Percentiles rank a stretch among this genome's conserved stretches.
Conservation (phyloP, 2,797 vertebrate genomes). For the Sphenopsis melanotis region DNA sequence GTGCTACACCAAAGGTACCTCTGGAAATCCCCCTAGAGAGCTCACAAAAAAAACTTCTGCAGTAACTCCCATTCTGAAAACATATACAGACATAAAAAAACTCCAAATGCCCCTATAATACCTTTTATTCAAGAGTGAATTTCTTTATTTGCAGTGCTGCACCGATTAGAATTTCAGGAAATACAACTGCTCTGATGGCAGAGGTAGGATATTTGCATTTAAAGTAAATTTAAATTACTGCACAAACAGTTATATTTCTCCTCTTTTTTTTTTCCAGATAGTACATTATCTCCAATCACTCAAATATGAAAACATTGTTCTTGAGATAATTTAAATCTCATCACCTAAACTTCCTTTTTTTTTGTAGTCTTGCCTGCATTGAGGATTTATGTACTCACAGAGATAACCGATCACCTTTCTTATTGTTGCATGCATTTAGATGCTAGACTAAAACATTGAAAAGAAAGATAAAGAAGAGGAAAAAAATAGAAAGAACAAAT, state of each 20-base stretch:
- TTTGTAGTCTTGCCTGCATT: not conserved
- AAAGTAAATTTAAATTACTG: not conserved
- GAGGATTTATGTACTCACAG: not conserved
- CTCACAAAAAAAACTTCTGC: not conserved
- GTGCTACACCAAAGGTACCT: accelerated
- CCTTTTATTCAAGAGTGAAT: not conserved
- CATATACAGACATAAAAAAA: not conserved
- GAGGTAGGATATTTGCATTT: not conserved
- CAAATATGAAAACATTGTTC: not conserved
- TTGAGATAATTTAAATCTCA: not conserved
- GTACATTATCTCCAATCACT: not conserved
- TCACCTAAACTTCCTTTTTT: not conserved
- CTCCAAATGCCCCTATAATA: not conserved
- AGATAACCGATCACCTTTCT: not conserved
- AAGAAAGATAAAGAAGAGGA: not conserved
- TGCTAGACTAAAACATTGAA: not conserved
- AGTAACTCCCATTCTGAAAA: not conserved
- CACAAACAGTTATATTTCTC: not conserved
- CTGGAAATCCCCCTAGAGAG: not conserved
- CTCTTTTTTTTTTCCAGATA: not conserved
- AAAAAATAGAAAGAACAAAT: not conserved
- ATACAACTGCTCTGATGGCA: not conserved
- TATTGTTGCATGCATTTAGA: not conserved
- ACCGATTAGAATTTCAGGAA: not conserved
- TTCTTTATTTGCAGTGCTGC: not conserved